Evolutionary conservation across 2,888 invertebrate genomes (phyloP), one percentile per base, ranked within the genome.

Genomic region (Anodontia alba): DNA sequence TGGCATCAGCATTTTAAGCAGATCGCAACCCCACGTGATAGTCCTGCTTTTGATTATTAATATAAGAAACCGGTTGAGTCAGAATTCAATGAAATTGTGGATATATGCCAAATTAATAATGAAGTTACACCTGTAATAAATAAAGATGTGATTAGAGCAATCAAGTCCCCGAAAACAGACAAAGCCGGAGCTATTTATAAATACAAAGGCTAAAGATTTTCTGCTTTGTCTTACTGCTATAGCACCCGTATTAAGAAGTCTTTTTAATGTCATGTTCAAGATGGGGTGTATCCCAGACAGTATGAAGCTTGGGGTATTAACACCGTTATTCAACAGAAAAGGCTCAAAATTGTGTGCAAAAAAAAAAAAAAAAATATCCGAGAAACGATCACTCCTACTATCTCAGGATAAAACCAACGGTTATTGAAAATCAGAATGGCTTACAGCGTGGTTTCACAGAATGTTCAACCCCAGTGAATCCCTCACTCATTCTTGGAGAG

Each of bases 391-490:
- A 67, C 33, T 67, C 38, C 67, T 8, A 67, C 20, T 36, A 67
- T 67, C 1, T 12, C 67, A 5, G 36, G 36, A 36, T 31, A 5
- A 42, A n/a, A 20, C 67, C 36, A 10, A 15, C n/a, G 3, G 23
- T 67, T 5, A 20, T 3, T 8, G 67, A n/a, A n/a, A n/a, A 67
- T 1, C 67, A 67, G 23, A 67, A 36, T 23, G 5, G 1, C 3
- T 36, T 67, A 23, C 67, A 67, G 23, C 33, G 67, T 8, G 67
- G 67, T 67, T 67, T 36, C n/a, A 67, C 67, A 23, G 42, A 67
- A 20, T n/a, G 42, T 5, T 67, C 38, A 12, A 36, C 67, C 42
- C 67, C 67, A 36, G 36, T 67, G 67, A 67, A 67, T 20, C 36
- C 36, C 20, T 36, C 67, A 7, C 67, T 67, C 1, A 36, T 67